Base-by-base conservation (phyloP, 2,888 invertebrate species). In the Tryphoninae sp. region DNA sequence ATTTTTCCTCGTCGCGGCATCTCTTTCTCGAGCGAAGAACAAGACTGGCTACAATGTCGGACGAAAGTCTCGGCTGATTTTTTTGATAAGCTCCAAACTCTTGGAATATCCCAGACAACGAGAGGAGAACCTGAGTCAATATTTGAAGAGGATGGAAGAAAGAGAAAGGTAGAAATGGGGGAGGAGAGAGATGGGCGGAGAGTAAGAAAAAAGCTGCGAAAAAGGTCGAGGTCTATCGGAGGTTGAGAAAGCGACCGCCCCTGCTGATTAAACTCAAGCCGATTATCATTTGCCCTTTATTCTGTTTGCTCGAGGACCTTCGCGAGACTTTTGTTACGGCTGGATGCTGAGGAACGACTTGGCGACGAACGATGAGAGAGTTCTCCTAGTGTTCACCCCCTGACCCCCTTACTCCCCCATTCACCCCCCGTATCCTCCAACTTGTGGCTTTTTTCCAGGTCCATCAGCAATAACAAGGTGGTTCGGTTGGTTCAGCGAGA, bases 121-220 rank as follows among this genome's bases (percentile, higher is more conserved):
- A 68, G 71, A 69, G 73, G 83, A 84, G 84, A 55, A 53, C 77
- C 22, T 33, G 81, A 80, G 75, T 73, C 72, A 78, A 81, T 76
- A 78, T 80, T 83, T 80, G 84, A 68, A 62, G 71, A 81, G 77
- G 79, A 78, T 79, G 73, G 78, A 74, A 78, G 78, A 76, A 75
- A 79, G 78, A 81, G 55, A 74, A 72, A 40, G 74, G 19, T 9
- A 22, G 83, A 77, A 69, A 78, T 68, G 78, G 61, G 58, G 55
- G 79, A 71, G 81, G 81, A 19, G 19, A 19, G 19, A 19, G 19
- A 78, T 64, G 81, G 72, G 80, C 83, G 80, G 73, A 67, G 78
- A 80, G 76, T 75, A 82, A 69, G 75, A 81, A 67, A 61, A 83
- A 81, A 78, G 76, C 74, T 77, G 67, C 64, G 80, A 69, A 82